Evolutionary conservation across 1,140 invertebrate species (phyloP), one percentile per base, ranked within the genome.

Genomic region (Oreohelix idahoensis): DNA sequence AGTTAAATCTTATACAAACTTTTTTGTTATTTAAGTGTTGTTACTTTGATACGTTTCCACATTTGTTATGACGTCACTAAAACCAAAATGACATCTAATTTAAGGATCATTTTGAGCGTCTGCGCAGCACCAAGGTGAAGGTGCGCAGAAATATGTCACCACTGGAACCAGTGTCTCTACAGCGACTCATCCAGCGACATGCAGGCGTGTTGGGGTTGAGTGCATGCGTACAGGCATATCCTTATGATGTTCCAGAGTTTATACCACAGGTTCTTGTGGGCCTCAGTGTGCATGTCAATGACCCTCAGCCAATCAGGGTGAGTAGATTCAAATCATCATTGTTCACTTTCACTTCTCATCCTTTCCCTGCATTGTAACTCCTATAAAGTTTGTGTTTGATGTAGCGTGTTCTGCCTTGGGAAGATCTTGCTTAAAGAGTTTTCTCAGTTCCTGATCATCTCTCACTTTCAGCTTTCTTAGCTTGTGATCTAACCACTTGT

Each of bases 231-330:
- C 95, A 95, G 85, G 96, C 97, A 13, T 95, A 96, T 92, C 98
- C 98, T 0, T 98, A 99, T 90, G 96, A 97, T 89, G 95, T 99
- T 53, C 97, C 97, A 1, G 94, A 95, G 45, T 95, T 95, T 89
- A 93, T 99, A 82, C 97, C 97, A 26, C 94, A 95, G 39, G 94
- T 98, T 74, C 95, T 99, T 84, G 95, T 96, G 96, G 94, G 95
- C 83, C 93, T 99, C 17, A 95, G 95, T 82, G 93, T 94, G 35
- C 96, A 98, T 87, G 90, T 97, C 10, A 95, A 96, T 90, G 97
- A 98, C 92, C 96, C 97, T 10, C 97, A 97, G 5, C 97, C 98
- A 91, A 96, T 97, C 71, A 96, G 97, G 73, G 97, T 97, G 93
- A 94, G 94, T 94, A 42, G 53, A 10, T 39, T 45, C 51, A 0